Percentiles rank a stretch among this genome's conserved stretches.
phyloP scores from a whole-genome alignment of 2,113 vertebrate species.

The Silurus meridionalis region DNA sequence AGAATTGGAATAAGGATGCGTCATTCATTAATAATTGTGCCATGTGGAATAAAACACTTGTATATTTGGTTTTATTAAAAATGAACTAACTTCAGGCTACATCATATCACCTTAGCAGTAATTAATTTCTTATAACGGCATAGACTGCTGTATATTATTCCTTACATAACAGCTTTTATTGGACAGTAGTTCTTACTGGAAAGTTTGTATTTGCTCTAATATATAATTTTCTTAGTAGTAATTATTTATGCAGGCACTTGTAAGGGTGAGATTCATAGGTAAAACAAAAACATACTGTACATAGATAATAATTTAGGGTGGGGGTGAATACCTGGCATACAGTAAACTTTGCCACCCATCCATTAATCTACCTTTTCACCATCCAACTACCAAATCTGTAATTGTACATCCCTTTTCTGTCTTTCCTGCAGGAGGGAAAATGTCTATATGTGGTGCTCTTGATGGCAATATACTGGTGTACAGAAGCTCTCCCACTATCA shows the following conservation, averaged over 20 bases:
- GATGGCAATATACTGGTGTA: constrained; percentile 95
- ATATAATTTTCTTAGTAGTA: not conserved
- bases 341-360: not conserved
- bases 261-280: not conserved
- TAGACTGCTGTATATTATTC: not conserved
- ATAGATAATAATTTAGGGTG: no score
- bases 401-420: not conserved
- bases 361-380: not conserved
- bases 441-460: constrained; percentile 91
- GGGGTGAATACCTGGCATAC: no score
- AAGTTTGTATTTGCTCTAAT: not conserved
- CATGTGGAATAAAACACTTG: not conserved
- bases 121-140: not conserved
- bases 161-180: not conserved
- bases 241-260: not conserved
- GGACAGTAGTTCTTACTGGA: not conserved
- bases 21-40: not conserved
- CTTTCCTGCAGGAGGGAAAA: constrained; percentile 84
- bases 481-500: constrained; percentile 89
- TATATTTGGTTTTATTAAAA: not conserved
- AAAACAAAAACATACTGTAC: not conserved
- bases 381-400: not conserved
- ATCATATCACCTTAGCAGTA: not conserved
- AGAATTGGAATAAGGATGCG: not conserved
- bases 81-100: not conserved